Percentiles rank a stretch among this genome's conserved stretches.
phyloP scores from a whole-genome alignment of 1,140 invertebrate species.

The Macrocentrus cingulum region DNA sequence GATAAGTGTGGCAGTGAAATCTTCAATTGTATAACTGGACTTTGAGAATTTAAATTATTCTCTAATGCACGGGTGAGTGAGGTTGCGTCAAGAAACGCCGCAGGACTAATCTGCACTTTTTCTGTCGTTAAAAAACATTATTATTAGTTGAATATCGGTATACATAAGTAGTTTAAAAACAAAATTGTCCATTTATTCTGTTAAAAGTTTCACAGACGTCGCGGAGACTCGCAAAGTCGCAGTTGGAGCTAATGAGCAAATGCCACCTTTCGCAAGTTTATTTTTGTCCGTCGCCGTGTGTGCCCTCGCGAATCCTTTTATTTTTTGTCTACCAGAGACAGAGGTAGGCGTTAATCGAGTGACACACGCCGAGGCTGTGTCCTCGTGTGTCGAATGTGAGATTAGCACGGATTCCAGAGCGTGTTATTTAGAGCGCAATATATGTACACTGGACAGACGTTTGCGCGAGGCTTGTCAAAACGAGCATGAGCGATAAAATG shows the following conservation, averaged over 20 bases:
- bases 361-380: conserved; percentile 13
- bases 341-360: conserved; percentile 24
- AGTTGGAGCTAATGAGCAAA: no score
- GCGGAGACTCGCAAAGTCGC: conserved; percentile 4
- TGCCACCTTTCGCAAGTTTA: background rate
- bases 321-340: background rate
- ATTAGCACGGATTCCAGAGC: conserved; percentile 9
- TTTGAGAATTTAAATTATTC: no score
- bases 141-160: no score
- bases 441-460: background rate
- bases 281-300: conserved; percentile 8
- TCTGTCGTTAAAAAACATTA: background rate
- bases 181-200: no score
- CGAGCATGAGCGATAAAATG: background rate
- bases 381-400: conserved; percentile 18
- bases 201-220: no score
- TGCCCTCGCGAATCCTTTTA: conserved; percentile 11
- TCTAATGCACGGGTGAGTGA: no score
- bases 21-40: background rate
- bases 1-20: conserved; percentile 13
- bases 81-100: background rate
- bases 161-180: no score
- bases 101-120: background rate
- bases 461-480: background rate
- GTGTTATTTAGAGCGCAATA: conserved; percentile 2